A percentile compares a stretch with the other conserved stretches of the same genome.
Evolutionary conservation across 2,797 vertebrate genomes (phyloP).

Genomic region (Varecia variegata): DNA sequence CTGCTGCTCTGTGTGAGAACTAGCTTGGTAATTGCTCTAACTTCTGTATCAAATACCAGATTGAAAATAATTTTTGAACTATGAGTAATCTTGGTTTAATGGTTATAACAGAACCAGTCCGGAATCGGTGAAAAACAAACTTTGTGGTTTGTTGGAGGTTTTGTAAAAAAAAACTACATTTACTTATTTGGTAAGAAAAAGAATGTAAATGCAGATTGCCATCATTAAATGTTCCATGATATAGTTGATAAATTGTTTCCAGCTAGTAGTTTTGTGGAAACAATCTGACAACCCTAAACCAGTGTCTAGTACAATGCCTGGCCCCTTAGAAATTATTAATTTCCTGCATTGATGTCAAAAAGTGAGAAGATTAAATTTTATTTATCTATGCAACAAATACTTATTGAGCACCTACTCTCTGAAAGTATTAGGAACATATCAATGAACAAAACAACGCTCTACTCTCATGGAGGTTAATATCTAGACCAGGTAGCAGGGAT

Average conservation of each 20-base stretch:
- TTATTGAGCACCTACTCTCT: not conserved
- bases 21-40: conserved; percentile 53
- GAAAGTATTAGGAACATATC: not conserved
- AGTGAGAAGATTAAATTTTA: not conserved
- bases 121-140: not conserved
- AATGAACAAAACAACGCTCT: not conserved
- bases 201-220: not conserved
- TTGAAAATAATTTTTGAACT: conserved; percentile 48
- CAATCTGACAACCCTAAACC: not conserved
- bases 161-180: not conserved
- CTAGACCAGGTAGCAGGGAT: not conserved
- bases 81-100: conserved; percentile 59
- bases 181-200: conserved; percentile 24
- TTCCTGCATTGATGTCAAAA: not conserved
- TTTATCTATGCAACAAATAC: not conserved
- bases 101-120: conserved; percentile 8
- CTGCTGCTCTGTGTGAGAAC: conserved; percentile 21
- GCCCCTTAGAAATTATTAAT: not conserved
- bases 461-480: not conserved
- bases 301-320: not conserved
- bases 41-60: conserved; percentile 58
- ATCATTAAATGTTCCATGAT: not conserved
- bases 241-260: not conserved
- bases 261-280: not conserved
- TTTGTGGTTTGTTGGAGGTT: not conserved